A percentile compares a stretch with the other conserved stretches of the same genome.
phyloP scores from a whole-genome alignment of 2,113 vertebrate species.

The Protobothrops mucrosquamatus region DNA sequence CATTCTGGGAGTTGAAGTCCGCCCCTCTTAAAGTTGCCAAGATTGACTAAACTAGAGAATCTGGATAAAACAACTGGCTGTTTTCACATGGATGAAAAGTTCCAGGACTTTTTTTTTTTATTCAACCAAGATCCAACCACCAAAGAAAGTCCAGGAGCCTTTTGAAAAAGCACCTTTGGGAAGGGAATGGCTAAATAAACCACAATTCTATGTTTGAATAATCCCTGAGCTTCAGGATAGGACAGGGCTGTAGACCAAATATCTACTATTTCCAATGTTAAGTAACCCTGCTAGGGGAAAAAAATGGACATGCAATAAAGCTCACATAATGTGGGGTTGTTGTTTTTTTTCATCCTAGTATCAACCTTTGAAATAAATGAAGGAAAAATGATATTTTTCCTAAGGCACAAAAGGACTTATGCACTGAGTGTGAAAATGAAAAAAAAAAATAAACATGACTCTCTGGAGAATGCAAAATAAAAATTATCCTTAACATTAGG shows the following conservation, averaged over 20 bases:
- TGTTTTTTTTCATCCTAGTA: not conserved
- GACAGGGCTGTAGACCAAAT: not conserved
- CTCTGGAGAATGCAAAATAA: slow-evolving; percentile 50
- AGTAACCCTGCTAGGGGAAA: not conserved
- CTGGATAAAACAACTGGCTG: not conserved
- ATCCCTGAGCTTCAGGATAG: not conserved
- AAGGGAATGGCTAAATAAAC: not conserved
- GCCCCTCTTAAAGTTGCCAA: not conserved
- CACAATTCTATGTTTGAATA: not conserved
- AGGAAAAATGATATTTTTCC: not conserved
- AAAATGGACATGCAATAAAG: not conserved
- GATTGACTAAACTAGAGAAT: not conserved
- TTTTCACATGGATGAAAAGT: not conserved
- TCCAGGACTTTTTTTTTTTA: not conserved
- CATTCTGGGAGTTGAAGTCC: not conserved
- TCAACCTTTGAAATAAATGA: not conserved
- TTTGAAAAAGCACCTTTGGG: too few species aligned
- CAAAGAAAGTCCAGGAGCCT: too few species aligned
- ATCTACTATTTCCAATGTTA: not conserved
- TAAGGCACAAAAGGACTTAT: slow-evolving; percentile 41
- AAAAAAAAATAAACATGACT: slow-evolving; percentile 59
- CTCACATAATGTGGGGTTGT: not conserved
- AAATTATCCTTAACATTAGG: slow-evolving; percentile 31
- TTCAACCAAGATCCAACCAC: not conserved
- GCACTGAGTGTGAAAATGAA: slow-evolving; percentile 16